A percentile compares a stretch with the other conserved stretches of the same genome.
Evolutionary conservation across 1,140 invertebrate species (phyloP).

Genomic region (Littorina saxatilis): DNA sequence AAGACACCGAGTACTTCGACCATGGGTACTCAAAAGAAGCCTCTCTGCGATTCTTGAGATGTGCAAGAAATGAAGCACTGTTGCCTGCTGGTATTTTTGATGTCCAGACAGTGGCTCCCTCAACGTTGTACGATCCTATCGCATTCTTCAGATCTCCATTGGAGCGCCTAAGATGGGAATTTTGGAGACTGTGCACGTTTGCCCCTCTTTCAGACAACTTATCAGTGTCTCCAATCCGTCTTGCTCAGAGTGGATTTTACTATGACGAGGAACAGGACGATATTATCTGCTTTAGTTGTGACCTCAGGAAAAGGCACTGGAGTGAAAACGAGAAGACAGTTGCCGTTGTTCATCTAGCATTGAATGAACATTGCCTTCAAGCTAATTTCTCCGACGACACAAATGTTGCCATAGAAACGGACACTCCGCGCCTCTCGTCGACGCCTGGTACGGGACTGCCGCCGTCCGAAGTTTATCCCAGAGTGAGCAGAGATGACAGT

Average conservation of each 20-base stretch:
- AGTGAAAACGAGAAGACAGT: neutral
- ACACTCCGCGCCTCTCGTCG: neutral
- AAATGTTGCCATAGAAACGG: neutral
- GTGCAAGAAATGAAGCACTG: no score
- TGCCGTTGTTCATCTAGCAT: neutral
- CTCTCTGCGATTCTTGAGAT: no score
- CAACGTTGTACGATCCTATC: no score
- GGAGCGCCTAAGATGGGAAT: neutral
- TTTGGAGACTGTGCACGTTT: neutral
- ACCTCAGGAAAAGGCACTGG: neutral
- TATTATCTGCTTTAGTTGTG: conserved; percentile 6
- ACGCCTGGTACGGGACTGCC: neutral
- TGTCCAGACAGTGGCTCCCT: no score
- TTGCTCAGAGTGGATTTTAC: neutral
- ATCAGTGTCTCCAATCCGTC: neutral
- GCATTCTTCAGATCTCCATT: neutral
- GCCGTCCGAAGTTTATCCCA: no score
- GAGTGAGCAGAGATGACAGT: no score
- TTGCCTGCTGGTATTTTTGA: no score
- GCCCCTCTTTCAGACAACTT: neutral
- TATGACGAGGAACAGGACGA: neutral
- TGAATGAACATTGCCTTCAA: neutral
- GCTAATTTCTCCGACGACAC: neutral
- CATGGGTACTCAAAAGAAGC: no score
- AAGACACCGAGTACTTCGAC: no score